Percentiles rank a stretch among this genome's conserved stretches.
Evolutionary conservation across 2,888 invertebrate genomes (phyloP).

Genomic region (Idaea dimidiata): DNA sequence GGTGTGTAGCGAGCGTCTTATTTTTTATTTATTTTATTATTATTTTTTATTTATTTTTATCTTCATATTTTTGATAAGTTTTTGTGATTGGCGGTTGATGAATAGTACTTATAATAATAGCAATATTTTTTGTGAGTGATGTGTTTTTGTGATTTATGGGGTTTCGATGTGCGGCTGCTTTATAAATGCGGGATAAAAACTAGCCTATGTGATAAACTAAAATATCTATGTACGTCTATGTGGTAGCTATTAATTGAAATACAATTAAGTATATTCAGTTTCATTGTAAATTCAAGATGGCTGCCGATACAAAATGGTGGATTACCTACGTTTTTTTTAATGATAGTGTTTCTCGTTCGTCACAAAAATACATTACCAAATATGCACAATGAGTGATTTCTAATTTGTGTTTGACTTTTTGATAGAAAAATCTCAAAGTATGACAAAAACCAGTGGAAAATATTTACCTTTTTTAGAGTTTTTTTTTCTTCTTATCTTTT

Average conservation of each 20-base stretch:
- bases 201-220: too few relatives aligned
- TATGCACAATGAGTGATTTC: neutral
- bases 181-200: neutral
- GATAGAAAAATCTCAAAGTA: neutral
- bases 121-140: constrained; percentile 6
- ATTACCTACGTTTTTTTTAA: too few relatives aligned
- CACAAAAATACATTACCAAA: neutral
- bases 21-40: constrained; percentile 26
- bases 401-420: neutral
- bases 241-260: too few relatives aligned
- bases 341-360: neutral
- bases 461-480: too few relatives aligned
- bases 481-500: too few relatives aligned
- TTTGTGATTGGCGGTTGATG: constrained; percentile 33
- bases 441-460: neutral
- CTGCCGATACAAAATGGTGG: too few relatives aligned
- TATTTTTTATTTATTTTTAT: constrained; percentile 26
- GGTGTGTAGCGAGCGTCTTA: constrained; percentile 19
- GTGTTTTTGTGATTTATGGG: constrained; percentile 14
- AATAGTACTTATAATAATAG: constrained; percentile 24
- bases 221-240: too few relatives aligned
- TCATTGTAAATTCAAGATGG: too few relatives aligned
- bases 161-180: constrained; percentile 2
- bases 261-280: too few relatives aligned
- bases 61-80: constrained; percentile 19